Evolutionary conservation across 2,113 vertebrate species (phyloP), one percentile per base, ranked within the genome.

Genomic region (Pollachius pollachius): DNA sequence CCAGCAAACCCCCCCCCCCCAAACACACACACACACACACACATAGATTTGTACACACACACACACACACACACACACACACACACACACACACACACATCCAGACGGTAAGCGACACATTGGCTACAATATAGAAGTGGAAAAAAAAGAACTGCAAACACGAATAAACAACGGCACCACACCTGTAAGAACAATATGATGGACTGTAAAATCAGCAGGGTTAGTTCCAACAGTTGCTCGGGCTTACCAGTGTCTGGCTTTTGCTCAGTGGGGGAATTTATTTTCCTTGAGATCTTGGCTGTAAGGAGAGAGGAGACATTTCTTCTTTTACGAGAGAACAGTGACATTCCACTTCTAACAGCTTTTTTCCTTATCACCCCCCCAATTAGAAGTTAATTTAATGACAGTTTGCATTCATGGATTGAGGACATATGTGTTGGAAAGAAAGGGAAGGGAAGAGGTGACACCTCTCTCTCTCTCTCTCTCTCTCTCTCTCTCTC

Each of bases 271-370:
- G 95, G 93, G 81, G 95, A 94, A 93, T 93, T 98, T 94, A 99
- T 94, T 94, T 97, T 99, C 92, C 97, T 94, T 88, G 97, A 99
- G 94, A 98, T 96, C 94, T 95, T 99, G 86, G 97, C 97, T 99
- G 96, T 81, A 93, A 93, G n/a, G 79, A 91, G 82, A 92, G 87
- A 91, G 80, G 11, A 92, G 77, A 90, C 61, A 87, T 30, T 66
- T 67, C 71, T 37, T 64, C 67, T 85, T 48, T 79, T 76, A 75
- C 16, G 56, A 75, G 64, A 52, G 69, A 1, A 61, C 18, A 25
- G 4, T 62, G 1, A 2, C 30, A 4, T 4, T 4, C 30, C 30
- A 15, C 17, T n/a, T 7, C 17, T n/a, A 58, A 19, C 17, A 58
- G 16, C 15, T 7, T 16, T 7, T 3, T 58, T 7, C 16, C 18